These are phyloP conservation scores for Melieria picta DNA, from an alignment of 2,888 invertebrate genomes.

Conservation along the genomic window DNA sequence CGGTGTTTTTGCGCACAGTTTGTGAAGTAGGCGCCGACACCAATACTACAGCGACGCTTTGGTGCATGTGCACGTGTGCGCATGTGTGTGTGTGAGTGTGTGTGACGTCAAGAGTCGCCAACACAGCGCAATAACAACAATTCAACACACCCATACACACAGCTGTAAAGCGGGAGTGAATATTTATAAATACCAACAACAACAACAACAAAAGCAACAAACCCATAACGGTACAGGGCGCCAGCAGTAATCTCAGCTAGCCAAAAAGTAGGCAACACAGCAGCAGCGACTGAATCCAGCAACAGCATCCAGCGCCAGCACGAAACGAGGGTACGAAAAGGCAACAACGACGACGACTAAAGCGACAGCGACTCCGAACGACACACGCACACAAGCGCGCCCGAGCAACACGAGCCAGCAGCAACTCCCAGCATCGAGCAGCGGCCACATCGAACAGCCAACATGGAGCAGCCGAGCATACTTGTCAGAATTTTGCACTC, in stretches of 20 bases:
- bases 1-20: no score
- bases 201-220: no score
- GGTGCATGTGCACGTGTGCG: conserved; percentile 7
- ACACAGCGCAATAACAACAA: background rate
- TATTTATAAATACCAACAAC: no score
- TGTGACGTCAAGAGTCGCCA: conserved; percentile 46
- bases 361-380: conserved; percentile 25
- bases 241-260: background rate
- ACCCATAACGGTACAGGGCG: background rate
- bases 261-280: conserved; percentile 17
- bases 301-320: conserved; percentile 19
- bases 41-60: background rate
- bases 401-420: conserved; percentile 28
- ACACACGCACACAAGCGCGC: conserved; percentile 4
- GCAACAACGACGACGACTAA: conserved; percentile 18
- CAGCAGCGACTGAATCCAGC: background rate
- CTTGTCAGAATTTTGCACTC: conserved; percentile 88
- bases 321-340: conserved; percentile 22
- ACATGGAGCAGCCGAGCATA: conserved; percentile 81
- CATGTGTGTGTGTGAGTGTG: conserved; percentile 21
- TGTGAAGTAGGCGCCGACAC: no score
- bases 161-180: background rate
- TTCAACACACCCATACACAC: background rate
- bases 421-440: conserved; percentile 22
- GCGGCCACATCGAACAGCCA: conserved; percentile 33